phyloP scores from a whole-genome alignment of 2,797 vertebrate species.

The Tenualosa ilisha region DNA sequence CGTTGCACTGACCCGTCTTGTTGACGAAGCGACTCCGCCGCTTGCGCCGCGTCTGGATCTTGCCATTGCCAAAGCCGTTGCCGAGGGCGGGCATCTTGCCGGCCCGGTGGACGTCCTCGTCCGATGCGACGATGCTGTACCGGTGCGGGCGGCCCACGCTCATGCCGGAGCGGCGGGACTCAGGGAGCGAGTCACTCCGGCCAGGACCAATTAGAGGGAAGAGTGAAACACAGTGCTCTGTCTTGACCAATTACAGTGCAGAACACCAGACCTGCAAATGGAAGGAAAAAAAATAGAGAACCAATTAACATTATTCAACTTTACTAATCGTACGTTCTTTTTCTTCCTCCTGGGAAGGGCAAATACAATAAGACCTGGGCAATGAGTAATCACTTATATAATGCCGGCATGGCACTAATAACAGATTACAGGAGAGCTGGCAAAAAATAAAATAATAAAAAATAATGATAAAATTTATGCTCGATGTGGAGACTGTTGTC shows the following conservation, averaged over 20 bases:
- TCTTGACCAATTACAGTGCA: slow-evolving; percentile 28
- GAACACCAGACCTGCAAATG: slow-evolving; percentile 37
- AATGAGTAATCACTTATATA: not conserved
- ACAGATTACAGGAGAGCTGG: not conserved
- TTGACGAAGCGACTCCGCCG: slow-evolving; percentile 89
- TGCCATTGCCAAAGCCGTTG: slow-evolving; percentile 92
- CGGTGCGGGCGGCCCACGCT: slow-evolving; percentile 83
- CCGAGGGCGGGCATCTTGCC: slow-evolving; percentile 88
- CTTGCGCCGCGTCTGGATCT: slow-evolving; percentile 89
- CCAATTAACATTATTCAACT: slow-evolving; percentile 2
- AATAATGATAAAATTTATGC: not conserved
- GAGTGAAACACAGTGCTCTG: slow-evolving; percentile 30
- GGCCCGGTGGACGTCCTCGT: slow-evolving; percentile 83
- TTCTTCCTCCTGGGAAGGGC: not conserved
- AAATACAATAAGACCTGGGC: not conserved
- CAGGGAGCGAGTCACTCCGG: slow-evolving; percentile 52
- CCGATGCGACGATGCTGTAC: slow-evolving; percentile 87
- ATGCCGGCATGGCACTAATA: not conserved
- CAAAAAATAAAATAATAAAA: not conserved
- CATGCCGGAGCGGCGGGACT: slow-evolving; percentile 79
- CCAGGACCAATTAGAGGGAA: slow-evolving; percentile 45
- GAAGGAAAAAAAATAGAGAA: slow-evolving; percentile 33
- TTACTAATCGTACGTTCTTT: not conserved
- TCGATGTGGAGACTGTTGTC: not conserved
- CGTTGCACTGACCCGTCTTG: slow-evolving; percentile 93